phyloP scores from a whole-genome alignment of 2,113 vertebrate species.

The Tragelaphus scriptus region DNA sequence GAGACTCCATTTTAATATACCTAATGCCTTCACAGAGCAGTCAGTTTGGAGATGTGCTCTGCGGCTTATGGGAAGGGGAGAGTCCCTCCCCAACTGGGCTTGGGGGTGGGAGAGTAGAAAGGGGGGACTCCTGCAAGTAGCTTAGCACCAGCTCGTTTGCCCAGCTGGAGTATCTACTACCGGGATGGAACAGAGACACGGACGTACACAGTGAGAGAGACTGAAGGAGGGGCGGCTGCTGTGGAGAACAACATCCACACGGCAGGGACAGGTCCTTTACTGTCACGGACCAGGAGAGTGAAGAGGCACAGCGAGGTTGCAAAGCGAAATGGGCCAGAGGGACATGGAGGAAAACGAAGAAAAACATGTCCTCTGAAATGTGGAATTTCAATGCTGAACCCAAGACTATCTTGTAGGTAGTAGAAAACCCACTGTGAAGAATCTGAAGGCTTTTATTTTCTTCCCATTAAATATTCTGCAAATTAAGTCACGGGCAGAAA shows the following conservation, averaged over 20 bases:
- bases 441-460: constrained; percentile 11
- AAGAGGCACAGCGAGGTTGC: neutral
- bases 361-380: neutral
- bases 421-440: neutral
- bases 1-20: neutral
- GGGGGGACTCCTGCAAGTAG: constrained; percentile 1
- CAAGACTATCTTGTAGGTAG: neutral
- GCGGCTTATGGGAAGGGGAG: neutral
- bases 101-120: neutral
- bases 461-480: neutral
- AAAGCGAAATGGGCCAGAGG: neutral
- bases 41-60: neutral
- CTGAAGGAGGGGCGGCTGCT: constrained; percentile 83
- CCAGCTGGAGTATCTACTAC: constrained; percentile 82
- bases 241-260: constrained; percentile 81
- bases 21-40: neutral
- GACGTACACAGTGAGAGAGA: constrained; percentile 87
- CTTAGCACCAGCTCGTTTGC: rapidly evolving
- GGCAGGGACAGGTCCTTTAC: constrained; percentile 80
- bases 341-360: neutral
- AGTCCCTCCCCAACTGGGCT: neutral
- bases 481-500: neutral
- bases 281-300: neutral
- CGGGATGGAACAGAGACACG: constrained; percentile 83
- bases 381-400: neutral